These are phyloP conservation scores for Agrochola macilenta DNA, from an alignment of 2,888 invertebrate species.

Conservation along the genomic window DNA sequence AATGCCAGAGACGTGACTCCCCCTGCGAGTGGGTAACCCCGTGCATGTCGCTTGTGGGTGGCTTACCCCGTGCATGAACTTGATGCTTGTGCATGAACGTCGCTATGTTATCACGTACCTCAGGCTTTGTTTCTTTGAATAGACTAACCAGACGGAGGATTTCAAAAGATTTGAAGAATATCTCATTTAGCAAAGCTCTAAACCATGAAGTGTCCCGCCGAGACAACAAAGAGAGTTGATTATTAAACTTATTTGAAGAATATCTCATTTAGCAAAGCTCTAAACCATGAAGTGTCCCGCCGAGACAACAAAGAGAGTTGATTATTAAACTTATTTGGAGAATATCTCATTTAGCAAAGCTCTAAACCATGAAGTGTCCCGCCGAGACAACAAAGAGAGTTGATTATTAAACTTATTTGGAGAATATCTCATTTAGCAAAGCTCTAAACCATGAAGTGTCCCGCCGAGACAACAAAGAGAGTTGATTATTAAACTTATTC, in stretches of 20 bases:
- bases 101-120: not conserved
- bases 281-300: not conserved
- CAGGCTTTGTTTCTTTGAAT: not conserved
- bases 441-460: not conserved
- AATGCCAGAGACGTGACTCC: conserved; percentile 11
- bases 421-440: not conserved
- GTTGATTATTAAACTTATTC: not conserved
- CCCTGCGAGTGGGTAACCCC: not conserved
- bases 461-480: too few relatives aligned
- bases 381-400: not conserved
- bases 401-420: too few relatives aligned
- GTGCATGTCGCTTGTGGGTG: not conserved
- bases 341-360: not conserved
- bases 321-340: too few relatives aligned
- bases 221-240: not conserved
- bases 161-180: not conserved
- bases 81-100: not conserved
- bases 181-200: not conserved
- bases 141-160: not conserved
- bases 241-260: too few relatives aligned
- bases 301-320: not conserved
- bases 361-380: not conserved
- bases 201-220: not conserved
- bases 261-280: not conserved
- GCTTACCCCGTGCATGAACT: conserved; percentile 3